Percentiles rank a stretch among this genome's conserved stretches.
phyloP scores from a whole-genome alignment of 1,140 invertebrate genomes.

The Drosophila obscura region DNA sequence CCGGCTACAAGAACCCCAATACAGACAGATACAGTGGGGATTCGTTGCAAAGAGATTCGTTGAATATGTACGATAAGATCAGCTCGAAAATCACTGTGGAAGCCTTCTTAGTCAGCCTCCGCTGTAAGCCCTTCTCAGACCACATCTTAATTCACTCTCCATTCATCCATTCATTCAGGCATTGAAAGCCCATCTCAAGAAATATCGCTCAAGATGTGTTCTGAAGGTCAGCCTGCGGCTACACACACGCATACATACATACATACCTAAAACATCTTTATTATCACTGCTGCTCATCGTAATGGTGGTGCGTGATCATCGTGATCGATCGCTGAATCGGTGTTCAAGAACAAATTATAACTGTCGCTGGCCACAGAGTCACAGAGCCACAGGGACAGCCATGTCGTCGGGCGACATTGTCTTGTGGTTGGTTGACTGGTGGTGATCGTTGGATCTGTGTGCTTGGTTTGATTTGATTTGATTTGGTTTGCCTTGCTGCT shows the following conservation, averaged over 20 bases:
- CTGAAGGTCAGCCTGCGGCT: slow-evolving; percentile 42
- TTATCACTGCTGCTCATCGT: background rate
- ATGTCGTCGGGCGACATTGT: slow-evolving; percentile 19
- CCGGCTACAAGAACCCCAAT: slow-evolving; percentile 21
- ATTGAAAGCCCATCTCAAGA: slow-evolving; percentile 16
- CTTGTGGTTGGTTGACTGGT: slow-evolving; percentile 39
- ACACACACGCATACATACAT: background rate
- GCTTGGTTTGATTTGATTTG: slow-evolving; percentile 4
- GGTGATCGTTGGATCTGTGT: background rate
- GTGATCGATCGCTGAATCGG: slow-evolving; percentile 33
- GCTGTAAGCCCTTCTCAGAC: slow-evolving; percentile 12
- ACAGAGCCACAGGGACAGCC: slow-evolving; percentile 16
- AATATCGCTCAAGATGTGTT: slow-evolving; percentile 19
- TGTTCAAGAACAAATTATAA: slow-evolving; percentile 48
- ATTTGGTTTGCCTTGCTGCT: slow-evolving; percentile 2
- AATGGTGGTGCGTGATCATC: slow-evolving; percentile 2
- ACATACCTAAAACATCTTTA: background rate
- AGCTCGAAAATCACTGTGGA: background rate
- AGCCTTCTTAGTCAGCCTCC: background rate
- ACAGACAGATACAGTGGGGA: slow-evolving; percentile 20
- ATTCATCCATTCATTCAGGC: slow-evolving; percentile 28
- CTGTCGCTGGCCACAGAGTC: slow-evolving; percentile 26
- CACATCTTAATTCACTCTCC: slow-evolving; percentile 12
- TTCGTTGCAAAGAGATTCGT: background rate
- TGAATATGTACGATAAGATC: background rate